Evolutionary conservation across 2,113 vertebrate genomes (phyloP), one percentile per base, ranked within the genome.

Genomic region (Plotosus lineatus): DNA sequence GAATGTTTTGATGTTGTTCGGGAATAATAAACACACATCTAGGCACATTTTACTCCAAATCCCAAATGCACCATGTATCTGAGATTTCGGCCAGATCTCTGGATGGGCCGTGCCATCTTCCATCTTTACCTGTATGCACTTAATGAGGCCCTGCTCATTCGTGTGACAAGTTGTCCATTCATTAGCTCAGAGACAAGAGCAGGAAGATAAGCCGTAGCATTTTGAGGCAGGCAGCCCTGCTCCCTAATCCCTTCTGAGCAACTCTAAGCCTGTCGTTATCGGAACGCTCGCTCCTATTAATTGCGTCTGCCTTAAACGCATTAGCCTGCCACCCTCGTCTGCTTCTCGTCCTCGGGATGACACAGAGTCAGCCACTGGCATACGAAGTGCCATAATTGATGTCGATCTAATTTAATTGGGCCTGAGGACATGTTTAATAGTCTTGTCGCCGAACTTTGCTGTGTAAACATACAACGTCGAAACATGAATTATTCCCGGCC

Each of bases 291-390:
- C 89, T 89, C 87, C 71, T 92, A 93, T 90, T 91, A 92, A 93
- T 93, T 91, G 90, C 87, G 89, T 88, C 88, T 92, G 88, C 90
- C 87, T 92, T 92, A 91, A 92, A 93, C 85, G 92, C 92, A 92
- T 94, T 92, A 93, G 91, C 87, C 87, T 56, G 66, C 86, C 55
- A 87, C 86, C 87, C 82, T 88, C 86, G 88, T 65, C 51, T 76
- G 85, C 84, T 82, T 81, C 82, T 79, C 84, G 75, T 86, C 89
- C 90, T 87, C 84, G 69, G 80, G 71, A 78, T 84, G 87, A 85
- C 82, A 85, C 84, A 33, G 80, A 84, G 82, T 75, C 72, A 82
- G 73, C 71, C n/a, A 82, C 87, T 80, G 79, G 86, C 80, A 84
- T 82, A 84, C 63, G 84, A 66, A 75, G 83, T 71, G 82, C 81